Percentiles rank a stretch among this genome's conserved stretches.
These are phyloP conservation scores for Plemyria rubiginata DNA, from an alignment of 2,888 invertebrate species.

Conservation along the genomic window DNA sequence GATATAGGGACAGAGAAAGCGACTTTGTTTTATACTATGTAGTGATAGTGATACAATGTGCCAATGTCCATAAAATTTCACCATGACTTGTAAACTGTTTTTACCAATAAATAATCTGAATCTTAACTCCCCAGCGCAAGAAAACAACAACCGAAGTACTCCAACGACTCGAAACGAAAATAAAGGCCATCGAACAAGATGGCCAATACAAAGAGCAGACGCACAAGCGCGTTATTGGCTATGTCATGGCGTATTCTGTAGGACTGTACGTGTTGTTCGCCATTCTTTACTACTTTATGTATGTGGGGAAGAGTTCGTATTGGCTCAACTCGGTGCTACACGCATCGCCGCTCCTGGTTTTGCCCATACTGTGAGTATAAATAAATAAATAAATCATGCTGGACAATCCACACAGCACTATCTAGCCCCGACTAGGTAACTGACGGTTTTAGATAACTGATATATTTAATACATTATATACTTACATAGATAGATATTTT, in stretches of 20 bases:
- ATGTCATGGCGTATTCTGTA: conserved; percentile 89
- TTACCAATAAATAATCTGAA: too few species aligned
- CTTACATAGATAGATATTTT: too few species aligned
- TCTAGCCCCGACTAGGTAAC: too few species aligned
- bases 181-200: conserved; percentile 92
- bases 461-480: too few species aligned
- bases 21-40: too few species aligned
- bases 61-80: too few species aligned
- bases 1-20: too few species aligned
- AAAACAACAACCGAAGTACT: conserved; percentile 81
- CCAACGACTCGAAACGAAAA: conserved; percentile 91
- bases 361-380: conserved; percentile 94
- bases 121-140: conserved; percentile 76
- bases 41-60: too few species aligned
- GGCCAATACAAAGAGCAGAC: conserved; percentile 91
- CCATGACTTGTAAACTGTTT: too few species aligned
- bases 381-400: too few species aligned
- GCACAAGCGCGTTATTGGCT: conserved; percentile 92
- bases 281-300: conserved; percentile 91
- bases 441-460: too few species aligned
- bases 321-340: conserved; percentile 90
- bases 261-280: conserved; percentile 89
- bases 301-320: conserved; percentile 89
- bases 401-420: too few species aligned
- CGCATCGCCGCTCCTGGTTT: conserved; percentile 90